Percentiles rank a stretch among this genome's conserved stretches.
Evolutionary conservation across 2,113 vertebrate genomes (phyloP).

Genomic region (Lepus americanus): DNA sequence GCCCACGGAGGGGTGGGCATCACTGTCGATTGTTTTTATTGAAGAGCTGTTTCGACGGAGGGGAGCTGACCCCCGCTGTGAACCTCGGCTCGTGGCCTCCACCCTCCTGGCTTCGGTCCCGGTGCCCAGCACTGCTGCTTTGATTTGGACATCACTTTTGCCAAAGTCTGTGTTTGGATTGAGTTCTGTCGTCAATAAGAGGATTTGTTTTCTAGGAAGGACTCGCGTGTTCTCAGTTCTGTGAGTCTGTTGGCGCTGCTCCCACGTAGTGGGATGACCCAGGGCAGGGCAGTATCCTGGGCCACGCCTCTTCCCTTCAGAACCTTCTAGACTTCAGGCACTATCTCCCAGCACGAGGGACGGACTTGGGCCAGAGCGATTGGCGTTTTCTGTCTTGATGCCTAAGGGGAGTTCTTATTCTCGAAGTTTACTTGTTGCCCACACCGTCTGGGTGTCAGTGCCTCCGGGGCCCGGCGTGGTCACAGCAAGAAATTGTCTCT

Average conservation of each 20-base stretch:
- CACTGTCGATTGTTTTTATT: not conserved
- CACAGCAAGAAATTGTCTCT: conserved; percentile 21
- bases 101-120: not conserved
- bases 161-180: not conserved
- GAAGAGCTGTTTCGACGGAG: not conserved
- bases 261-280: not conserved
- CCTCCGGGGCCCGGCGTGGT: not conserved
- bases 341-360: not conserved
- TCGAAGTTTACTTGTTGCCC: conserved; percentile 23
- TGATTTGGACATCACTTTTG: not conserved
- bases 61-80: not conserved
- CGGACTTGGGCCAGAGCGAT: not conserved
- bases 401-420: conserved; percentile 35
- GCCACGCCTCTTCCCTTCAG: not conserved
- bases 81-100: no score
- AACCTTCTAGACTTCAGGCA: not conserved
- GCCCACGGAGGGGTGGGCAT: not conserved
- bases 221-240: not conserved
- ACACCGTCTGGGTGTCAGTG: not conserved
- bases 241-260: not conserved
- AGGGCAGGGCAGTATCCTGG: not conserved
- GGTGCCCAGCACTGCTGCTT: not conserved
- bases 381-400: conserved; percentile 9
- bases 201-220: not conserved
- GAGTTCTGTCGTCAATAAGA: not conserved